Conservation (phyloP, 1,140 invertebrate genomes). For the Pristionchus pacificus region DNA sequence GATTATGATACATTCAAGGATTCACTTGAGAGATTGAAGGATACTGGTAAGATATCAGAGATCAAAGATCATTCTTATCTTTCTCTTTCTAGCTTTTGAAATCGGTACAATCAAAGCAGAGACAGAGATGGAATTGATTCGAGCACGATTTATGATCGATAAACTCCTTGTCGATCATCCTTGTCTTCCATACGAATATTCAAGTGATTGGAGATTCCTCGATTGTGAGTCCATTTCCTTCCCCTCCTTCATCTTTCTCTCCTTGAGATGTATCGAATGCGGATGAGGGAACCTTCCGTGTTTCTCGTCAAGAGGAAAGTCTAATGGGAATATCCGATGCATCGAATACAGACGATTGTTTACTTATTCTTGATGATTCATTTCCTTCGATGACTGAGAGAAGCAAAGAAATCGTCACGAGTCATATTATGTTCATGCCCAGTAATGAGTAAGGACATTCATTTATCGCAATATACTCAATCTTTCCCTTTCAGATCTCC, state of each 20-base stretch:
- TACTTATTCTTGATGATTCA: conserved; percentile 53
- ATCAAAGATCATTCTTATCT: neutral
- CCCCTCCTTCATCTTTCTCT: conserved; percentile 12
- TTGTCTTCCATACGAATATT: conserved; percentile 53
- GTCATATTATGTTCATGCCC: neutral
- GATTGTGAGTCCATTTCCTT: conserved; percentile 46
- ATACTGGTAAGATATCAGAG: conserved; percentile 40
- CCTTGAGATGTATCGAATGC: conserved; percentile 54
- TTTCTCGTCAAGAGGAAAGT: conserved; percentile 53
- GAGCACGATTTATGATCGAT: conserved; percentile 45
- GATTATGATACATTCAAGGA: conserved; percentile 56
- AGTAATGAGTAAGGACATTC: neutral
- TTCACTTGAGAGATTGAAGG: conserved; percentile 54
- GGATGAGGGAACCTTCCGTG: conserved; percentile 56
- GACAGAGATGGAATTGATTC: conserved; percentile 46
- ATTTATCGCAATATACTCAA: neutral
- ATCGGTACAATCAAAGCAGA: conserved; percentile 51
- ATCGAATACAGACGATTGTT: conserved; percentile 54
- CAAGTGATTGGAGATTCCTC: conserved; percentile 52
- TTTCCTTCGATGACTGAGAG: conserved; percentile 54
- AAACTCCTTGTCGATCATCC: conserved; percentile 46
- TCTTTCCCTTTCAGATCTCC: conserved; percentile 16
- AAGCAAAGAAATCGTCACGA: neutral
- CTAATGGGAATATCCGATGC: conserved; percentile 50
- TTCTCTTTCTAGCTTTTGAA: conserved; percentile 42